Conservation (phyloP, 30 jellyfish, hydroid and myxozoan genomes). For the Rhopilema esculentum region DNA sequence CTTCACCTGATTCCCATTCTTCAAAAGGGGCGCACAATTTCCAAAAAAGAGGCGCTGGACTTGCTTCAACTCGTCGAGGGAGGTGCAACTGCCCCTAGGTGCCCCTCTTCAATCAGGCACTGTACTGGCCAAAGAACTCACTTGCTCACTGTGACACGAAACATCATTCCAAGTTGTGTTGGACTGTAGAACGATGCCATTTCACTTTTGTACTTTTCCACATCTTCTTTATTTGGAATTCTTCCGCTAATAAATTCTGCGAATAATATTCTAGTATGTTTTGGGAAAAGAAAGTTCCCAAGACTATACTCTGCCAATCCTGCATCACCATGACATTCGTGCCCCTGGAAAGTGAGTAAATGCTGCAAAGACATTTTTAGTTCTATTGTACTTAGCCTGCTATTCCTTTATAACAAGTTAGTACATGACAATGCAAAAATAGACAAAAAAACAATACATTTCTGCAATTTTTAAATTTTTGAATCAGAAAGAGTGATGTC, state of each 20-base stretch:
- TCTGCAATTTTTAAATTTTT: no score
- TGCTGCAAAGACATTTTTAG: neutral
- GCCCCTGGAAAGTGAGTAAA: conserved; percentile 46
- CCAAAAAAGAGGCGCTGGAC: no score
- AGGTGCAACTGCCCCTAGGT: no score
- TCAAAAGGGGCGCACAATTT: no score
- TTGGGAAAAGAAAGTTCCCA: conserved; percentile 73
- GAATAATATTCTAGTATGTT: neutral
- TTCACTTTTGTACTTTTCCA: neutral
- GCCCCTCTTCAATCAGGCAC: no score
- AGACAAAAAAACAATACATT: no score
- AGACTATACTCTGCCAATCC: conserved; percentile 73
- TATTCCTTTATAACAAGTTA: no score
- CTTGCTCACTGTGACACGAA: conserved; percentile 38
- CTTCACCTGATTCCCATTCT: no score
- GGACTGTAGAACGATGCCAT: conserved; percentile 44
- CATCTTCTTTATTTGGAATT: neutral
- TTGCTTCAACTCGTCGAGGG: no score
- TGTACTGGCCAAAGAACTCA: neutral
- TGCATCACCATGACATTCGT: conserved; percentile 60
- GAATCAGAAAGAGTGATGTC: no score
- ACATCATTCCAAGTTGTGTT: conserved; percentile 35
- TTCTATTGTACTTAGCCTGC: no score
- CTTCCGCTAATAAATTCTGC: neutral
- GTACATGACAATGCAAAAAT: no score